Conservation (phyloP, 2,797 vertebrate species). For the Florisuga fusca region DNA sequence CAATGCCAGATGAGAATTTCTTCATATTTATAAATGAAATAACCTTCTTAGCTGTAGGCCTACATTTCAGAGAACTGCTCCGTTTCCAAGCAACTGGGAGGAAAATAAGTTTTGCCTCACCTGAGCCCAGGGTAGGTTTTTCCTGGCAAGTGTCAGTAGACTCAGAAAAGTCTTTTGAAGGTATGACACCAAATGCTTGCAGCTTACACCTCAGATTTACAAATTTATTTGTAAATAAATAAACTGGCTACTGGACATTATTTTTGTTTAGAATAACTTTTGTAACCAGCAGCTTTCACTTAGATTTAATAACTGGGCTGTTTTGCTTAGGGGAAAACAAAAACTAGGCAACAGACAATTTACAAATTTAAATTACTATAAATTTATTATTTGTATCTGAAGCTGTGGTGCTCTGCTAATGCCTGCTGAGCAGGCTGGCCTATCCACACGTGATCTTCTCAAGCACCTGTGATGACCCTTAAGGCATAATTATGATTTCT, state of each 20-base stretch:
- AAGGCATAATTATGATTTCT: background rate
- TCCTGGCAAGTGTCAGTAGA: background rate
- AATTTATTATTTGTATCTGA: background rate
- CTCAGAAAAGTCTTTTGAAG: background rate
- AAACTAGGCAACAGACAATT: background rate
- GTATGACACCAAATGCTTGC: background rate
- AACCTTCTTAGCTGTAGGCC: background rate
- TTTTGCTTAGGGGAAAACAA: background rate
- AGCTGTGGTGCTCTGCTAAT: background rate
- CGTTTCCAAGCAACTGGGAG: background rate
- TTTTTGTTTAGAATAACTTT: background rate
- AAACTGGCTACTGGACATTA: background rate
- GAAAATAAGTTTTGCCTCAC: background rate
- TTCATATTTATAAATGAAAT: background rate
- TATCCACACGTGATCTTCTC: background rate
- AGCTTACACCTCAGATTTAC: background rate
- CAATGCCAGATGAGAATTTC: background rate
- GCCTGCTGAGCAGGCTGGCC: background rate
- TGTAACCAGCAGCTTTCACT: background rate
- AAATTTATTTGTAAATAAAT: background rate
- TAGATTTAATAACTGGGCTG: background rate
- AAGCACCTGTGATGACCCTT: background rate
- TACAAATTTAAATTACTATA: background rate
- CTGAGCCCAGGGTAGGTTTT: background rate
- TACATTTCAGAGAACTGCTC: background rate